Percentiles rank a stretch among this genome's conserved stretches.
phyloP scores from a whole-genome alignment of 2,888 invertebrate genomes.

The Blastobasis adustella region DNA sequence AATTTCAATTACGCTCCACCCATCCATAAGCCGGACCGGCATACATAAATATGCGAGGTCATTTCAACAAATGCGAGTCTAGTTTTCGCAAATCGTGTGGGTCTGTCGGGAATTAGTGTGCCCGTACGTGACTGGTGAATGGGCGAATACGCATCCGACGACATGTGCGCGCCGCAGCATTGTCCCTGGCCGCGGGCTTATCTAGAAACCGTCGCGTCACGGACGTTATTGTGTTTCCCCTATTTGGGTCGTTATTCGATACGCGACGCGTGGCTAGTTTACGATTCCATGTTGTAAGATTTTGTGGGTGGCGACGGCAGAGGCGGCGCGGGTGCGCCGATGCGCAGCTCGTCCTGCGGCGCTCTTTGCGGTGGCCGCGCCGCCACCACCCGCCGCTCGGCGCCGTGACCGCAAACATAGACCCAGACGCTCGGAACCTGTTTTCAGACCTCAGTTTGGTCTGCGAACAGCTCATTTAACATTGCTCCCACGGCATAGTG shows the following conservation, averaged over 20 bases:
- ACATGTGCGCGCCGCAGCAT: constrained; percentile 29
- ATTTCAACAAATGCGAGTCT: constrained; percentile 16
- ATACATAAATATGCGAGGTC: constrained; percentile 14
- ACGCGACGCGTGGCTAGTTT: constrained; percentile 25
- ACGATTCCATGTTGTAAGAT: constrained; percentile 36
- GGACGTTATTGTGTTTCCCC: constrained; percentile 43
- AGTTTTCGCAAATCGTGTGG: constrained; percentile 26
- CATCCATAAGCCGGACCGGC: constrained; percentile 18
- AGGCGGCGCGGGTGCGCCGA: constrained; percentile 55
- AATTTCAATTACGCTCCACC: constrained; percentile 32
- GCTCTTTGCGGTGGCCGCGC: constrained; percentile 54
- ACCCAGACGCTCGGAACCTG: constrained; percentile 47
- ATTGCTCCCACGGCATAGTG: constrained; percentile 27
- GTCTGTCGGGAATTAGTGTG: constrained; percentile 24
- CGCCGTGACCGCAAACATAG: constrained; percentile 59
- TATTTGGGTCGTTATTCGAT: constrained; percentile 46
- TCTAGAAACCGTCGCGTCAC: constrained; percentile 43
- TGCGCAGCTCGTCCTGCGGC: constrained; percentile 45
- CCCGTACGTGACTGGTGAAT: constrained; percentile 56
- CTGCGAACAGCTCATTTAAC: constrained; percentile 22
- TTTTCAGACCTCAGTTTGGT: constrained; percentile 30
- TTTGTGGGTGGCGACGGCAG: constrained; percentile 20
- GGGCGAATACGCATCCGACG: constrained; percentile 25
- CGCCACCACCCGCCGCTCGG: constrained; percentile 39
- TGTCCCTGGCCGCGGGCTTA: constrained; percentile 30